phyloP scores from a whole-genome alignment of 2,113 vertebrate genomes.

The Narcine bancroftii region DNA sequence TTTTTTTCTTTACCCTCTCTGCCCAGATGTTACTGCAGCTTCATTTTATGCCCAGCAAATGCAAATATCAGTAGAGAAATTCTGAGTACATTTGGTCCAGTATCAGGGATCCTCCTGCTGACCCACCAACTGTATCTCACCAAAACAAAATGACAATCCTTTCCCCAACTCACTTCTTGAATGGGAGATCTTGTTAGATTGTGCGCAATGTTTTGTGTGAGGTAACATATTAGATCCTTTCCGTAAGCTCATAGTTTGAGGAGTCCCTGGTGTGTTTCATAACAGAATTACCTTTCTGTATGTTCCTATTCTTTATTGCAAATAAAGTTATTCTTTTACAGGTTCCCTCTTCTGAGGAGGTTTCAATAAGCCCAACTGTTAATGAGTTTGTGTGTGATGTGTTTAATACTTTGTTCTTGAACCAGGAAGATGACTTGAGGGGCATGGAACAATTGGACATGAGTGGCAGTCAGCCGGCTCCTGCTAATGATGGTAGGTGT shows the following conservation, averaged over 20 bases:
- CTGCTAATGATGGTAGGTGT: background rate
- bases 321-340: background rate
- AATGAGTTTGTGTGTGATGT: slow-evolving; percentile 37
- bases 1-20: too few relatives aligned
- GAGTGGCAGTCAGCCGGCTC: background rate
- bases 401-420: background rate
- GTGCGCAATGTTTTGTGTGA: too few relatives aligned
- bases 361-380: slow-evolving; percentile 26
- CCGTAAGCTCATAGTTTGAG: background rate
- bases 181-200: too few relatives aligned
- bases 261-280: background rate
- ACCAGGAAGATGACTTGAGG: slow-evolving; percentile 26
- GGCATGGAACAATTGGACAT: slow-evolving; percentile 32
- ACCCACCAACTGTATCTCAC: too few relatives aligned
- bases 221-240: too few relatives aligned
- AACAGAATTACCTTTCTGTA: background rate
- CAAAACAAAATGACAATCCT: too few relatives aligned
- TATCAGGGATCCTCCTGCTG: too few relatives aligned
- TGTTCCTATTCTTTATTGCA: background rate
- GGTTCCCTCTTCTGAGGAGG: background rate
- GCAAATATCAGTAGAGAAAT: too few relatives aligned
- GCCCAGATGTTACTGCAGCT: too few relatives aligned
- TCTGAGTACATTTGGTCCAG: too few relatives aligned
- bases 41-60: too few relatives aligned
- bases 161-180: too few relatives aligned